Base-by-base conservation (phyloP, 2,797 vertebrate species). In the Poeciliopsis infans region DNA sequence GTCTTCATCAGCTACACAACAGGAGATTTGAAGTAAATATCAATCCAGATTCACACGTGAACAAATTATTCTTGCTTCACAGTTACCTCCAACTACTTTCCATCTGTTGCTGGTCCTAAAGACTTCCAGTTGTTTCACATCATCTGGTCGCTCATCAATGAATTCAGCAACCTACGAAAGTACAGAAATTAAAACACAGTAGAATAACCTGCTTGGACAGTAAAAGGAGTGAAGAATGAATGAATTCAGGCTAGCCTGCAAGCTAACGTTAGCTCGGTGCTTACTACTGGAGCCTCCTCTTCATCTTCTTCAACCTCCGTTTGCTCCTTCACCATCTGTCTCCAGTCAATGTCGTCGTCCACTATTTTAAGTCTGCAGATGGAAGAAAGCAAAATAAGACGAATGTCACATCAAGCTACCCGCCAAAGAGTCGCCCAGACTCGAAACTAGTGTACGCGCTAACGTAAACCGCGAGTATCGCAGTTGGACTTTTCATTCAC, bases 111-210 rank as follows among this genome's bases (percentile, higher is more conserved):
- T 96, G 3, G 91, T 96, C 68, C 96, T 95, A 88, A 99, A 99
- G 4, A 94, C 93, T 91, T 99, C 98, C 92, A 99, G 93, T 53
- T 95, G 96, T 86, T 97, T 98, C 41, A 99, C 95, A 12, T 97
- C 97, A 0, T 96, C 96, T 0, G 98, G 98, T 4, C 98, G 96
- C 31, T 99, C 98, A 41, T 99, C 98, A 23, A 99, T 94, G 74
- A 99, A 91, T 33, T 99, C 98, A 53, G 97, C 97, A 90, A 99
- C 95, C 98, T 99, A 77, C 39, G 45, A 28, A 57, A 55, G 25
- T 11, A 25, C 51, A 53, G 0, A 53, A 53, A 25, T 59, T n/a
- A 59, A 31, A 61, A 61, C 5, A 23, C 4, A 31, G 15, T 12
- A 33, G 7, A 61, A 2, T 33, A 6, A 31, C 18, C 16, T 61